phyloP scores from a whole-genome alignment of 2,113 vertebrate genomes.

The Benitochromis conjunctus region DNA sequence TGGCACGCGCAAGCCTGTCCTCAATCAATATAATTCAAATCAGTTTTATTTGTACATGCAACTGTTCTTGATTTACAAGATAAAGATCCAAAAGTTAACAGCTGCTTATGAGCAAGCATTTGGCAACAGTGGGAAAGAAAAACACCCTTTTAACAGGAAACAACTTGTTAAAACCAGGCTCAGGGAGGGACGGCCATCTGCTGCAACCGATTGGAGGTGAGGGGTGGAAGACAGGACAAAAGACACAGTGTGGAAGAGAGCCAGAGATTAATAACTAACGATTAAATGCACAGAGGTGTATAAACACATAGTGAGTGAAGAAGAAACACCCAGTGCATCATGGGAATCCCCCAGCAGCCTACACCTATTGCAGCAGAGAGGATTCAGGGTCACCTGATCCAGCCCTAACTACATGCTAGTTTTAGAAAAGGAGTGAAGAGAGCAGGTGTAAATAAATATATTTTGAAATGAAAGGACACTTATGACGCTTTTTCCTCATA shows the following conservation, averaged over 20 bases:
- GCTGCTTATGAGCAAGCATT: not conserved
- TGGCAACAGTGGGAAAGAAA: not conserved
- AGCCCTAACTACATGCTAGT: not conserved
- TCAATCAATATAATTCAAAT: not conserved
- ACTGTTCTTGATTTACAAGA: not conserved
- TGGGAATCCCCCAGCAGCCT: not conserved
- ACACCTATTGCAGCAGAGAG: not conserved
- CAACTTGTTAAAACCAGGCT: not conserved
- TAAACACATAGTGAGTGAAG: not conserved
- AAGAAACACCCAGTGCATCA: not conserved
- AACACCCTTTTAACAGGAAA: not conserved
- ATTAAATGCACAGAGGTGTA: not conserved
- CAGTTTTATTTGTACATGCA: rapidly evolving
- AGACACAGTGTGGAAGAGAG: not conserved
- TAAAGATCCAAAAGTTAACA: not conserved
- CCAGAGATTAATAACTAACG: not conserved
- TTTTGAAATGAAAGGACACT: not conserved
- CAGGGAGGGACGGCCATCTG: not conserved
- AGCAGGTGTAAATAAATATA: not conserved
- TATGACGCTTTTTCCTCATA: not conserved
- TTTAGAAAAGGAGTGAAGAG: not conserved
- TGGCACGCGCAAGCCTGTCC: too few relatives aligned
- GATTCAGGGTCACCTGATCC: not conserved
- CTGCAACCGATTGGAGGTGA: too few relatives aligned
- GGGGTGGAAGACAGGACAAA: not conserved